Evolutionary conservation across 2,888 invertebrate species (phyloP), one percentile per base, ranked within the genome.

Genomic region (Synanthedon myopaeformis): DNA sequence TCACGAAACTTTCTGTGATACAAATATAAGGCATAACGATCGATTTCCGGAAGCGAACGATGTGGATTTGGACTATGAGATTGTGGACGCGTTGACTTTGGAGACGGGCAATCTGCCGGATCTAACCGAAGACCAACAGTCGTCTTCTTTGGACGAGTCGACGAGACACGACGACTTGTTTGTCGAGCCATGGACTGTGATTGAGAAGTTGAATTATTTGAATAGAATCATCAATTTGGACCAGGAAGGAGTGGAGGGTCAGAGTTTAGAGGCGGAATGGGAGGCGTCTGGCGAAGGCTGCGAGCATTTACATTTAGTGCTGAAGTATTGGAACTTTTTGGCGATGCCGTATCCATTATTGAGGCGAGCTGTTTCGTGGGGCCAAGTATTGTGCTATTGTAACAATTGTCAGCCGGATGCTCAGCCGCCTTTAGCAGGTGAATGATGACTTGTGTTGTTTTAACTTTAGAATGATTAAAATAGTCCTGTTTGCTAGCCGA

Each of bases 1-100:
- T n/a, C 61, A 64, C 3, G 67, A 69, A 13, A 67, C 66, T 5
- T 69, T 70, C 49, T 81, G 72, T 56, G 85, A 85, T 52, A 85
- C 85, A 0, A 85, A 85, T 56, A 84, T 83, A n/a, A 76, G 74
- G 0, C 84, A 84, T 58, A 85, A 85, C 58, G 82, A 85, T 54
- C 73, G 77, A 2, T 85, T 83, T 54, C 85, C 85, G 0, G 85
- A 85, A 53, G 82, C 80, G 1, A 77, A 66, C 41, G 82, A 83
- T 52, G 82, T 78, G 0, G 85, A 84, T 23, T 63, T 84, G 6
- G 84, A 83, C 52, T 77, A 75, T 49, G 82, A 82, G 55, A 77
- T 84, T 4, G 74, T 83, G 71, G 79, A 81, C 19, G 84, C 79
- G 0, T 61, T 84, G 50, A 76, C 82, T 0, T 62, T 83, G 2